These are phyloP conservation scores for Watsonalla cultraria DNA, from an alignment of 2,888 invertebrate species.

Conservation along the genomic window DNA sequence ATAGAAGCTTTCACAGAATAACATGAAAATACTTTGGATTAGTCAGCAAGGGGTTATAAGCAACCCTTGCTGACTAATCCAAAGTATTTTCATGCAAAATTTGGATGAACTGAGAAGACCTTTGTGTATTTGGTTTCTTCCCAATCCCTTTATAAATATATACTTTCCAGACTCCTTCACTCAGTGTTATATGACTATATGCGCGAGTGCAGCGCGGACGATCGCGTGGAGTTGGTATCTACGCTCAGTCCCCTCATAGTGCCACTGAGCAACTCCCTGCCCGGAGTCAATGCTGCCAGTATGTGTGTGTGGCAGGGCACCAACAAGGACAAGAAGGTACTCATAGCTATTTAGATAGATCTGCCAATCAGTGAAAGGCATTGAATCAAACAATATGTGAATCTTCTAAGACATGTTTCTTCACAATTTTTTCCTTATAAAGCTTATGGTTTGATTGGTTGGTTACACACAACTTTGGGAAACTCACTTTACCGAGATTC, in stretches of 20 bases:
- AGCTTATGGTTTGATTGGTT: too few relatives aligned
- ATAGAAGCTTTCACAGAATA: too few relatives aligned
- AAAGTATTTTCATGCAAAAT: too few relatives aligned
- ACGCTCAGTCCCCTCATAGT: slow-evolving; percentile 83
- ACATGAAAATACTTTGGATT: too few relatives aligned
- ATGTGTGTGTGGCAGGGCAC: slow-evolving; percentile 93
- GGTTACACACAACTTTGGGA: too few relatives aligned
- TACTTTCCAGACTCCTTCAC: slow-evolving; percentile 82
- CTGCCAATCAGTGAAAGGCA: too few relatives aligned
- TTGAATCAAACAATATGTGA: too few relatives aligned
- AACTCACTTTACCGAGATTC: too few relatives aligned
- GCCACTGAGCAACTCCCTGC: slow-evolving; percentile 84
- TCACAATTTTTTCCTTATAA: too few relatives aligned
- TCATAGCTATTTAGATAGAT: slow-evolving; percentile 1
- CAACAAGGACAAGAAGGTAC: slow-evolving; percentile 86
- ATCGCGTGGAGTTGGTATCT: slow-evolving; percentile 86
- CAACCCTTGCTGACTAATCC: too few relatives aligned
- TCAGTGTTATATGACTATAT: slow-evolving; percentile 90
- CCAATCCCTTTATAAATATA: slow-evolving; percentile 2
- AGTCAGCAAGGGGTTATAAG: too few relatives aligned
- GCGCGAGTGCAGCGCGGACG: slow-evolving; percentile 83
- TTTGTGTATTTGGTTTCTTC: neutral
- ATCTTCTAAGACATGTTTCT: too few relatives aligned
- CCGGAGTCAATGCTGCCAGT: slow-evolving; percentile 89
- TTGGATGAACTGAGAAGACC: neutral